Percentiles rank a stretch among this genome's conserved stretches.
Evolutionary conservation across 2,888 invertebrate species (phyloP).

Genomic region (Thymelicus acteon): DNA sequence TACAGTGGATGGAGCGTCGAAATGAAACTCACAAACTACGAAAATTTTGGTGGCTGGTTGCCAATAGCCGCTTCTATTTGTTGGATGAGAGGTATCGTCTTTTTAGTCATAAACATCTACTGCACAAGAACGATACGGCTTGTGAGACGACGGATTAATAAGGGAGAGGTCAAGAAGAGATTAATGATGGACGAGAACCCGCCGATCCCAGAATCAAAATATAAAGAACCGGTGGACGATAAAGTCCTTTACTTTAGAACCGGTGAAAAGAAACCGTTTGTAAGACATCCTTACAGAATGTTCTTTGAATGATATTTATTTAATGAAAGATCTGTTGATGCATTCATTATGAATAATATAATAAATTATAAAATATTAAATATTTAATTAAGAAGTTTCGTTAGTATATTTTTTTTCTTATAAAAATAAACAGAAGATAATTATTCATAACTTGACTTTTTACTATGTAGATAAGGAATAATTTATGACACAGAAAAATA

Average conservation of each 20-base stretch:
- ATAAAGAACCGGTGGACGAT: constrained; percentile 38
- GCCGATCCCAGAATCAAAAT: constrained; percentile 60
- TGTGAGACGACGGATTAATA: constrained; percentile 52
- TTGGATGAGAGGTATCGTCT: constrained; percentile 65
- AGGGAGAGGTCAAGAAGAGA: constrained; percentile 52
- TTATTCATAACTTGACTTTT: no score
- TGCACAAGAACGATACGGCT: constrained; percentile 52
- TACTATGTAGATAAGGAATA: no score
- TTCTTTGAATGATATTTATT: constrained; percentile 11
- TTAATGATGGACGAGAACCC: constrained; percentile 47
- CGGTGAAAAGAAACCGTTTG: constrained; percentile 54
- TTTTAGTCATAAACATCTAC: constrained; percentile 61
- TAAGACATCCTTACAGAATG: constrained; percentile 23
- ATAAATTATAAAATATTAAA: no score
- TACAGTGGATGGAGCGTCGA: constrained; percentile 71
- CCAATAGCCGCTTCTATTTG: constrained; percentile 60
- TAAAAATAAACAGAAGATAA: no score
- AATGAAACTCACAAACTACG: constrained; percentile 52
- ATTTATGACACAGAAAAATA: no score
- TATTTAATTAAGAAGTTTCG: no score
- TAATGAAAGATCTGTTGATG: neutral
- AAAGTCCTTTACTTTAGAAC: constrained; percentile 55
- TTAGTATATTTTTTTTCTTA: no score
- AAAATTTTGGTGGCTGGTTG: constrained; percentile 70
- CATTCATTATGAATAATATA: no score